Percentiles rank a stretch among this genome's conserved stretches.
Evolutionary conservation across 1,140 invertebrate genomes (phyloP).

Genomic region (Potamilus streckersoni): DNA sequence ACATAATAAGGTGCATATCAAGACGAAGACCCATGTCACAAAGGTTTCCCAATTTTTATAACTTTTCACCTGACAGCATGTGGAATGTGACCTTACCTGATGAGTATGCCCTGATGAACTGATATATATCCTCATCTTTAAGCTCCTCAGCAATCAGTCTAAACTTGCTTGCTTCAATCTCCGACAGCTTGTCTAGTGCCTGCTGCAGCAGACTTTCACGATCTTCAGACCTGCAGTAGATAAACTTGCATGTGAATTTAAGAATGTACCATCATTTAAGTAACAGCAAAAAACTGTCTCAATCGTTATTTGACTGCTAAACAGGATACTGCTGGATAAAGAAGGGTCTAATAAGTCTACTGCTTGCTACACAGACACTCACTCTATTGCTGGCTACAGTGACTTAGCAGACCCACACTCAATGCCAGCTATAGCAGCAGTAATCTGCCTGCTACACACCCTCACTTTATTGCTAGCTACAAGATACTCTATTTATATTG

Average conservation of each 20-base stretch:
- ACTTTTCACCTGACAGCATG: no score
- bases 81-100: constrained; percentile 60
- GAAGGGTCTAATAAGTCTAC: neutral
- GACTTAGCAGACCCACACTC: no score
- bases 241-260: constrained; percentile 5
- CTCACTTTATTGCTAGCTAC: no score
- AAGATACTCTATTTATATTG: no score
- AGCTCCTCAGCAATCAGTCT: constrained; percentile 78
- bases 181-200: constrained; percentile 70
- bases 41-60: neutral
- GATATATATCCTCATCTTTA: constrained; percentile 77
- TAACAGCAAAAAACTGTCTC: neutral
- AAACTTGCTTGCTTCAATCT: constrained; percentile 54
- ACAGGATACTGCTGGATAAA: neutral
- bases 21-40: no score
- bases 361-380: no score
- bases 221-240: constrained; percentile 45
- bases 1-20: no score
- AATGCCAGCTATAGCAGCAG: no score
- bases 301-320: neutral
- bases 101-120: constrained; percentile 81
- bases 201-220: constrained; percentile 72
- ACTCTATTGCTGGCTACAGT: no score
- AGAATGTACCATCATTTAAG: neutral
- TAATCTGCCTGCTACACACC: no score